Evolutionary conservation across 1,140 invertebrate genomes (phyloP).

Genomic region (Panagrolaimus sp.): DNA sequence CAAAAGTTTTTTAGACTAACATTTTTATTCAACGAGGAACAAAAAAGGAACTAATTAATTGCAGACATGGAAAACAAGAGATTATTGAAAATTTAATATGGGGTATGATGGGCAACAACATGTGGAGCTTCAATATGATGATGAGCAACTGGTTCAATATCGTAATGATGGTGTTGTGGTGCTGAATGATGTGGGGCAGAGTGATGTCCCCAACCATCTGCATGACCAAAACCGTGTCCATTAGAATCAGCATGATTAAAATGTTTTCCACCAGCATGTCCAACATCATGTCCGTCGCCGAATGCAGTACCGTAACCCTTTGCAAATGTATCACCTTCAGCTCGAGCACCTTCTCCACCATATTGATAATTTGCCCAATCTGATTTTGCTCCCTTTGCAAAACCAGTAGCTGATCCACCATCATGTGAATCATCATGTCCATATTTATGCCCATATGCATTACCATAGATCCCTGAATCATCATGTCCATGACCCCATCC

Average conservation of each 20-base stretch:
- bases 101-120: too few species aligned
- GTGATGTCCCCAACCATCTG: neutral
- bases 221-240: neutral
- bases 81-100: too few species aligned
- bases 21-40: too few species aligned
- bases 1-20: too few species aligned
- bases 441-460: neutral
- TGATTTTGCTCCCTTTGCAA: slow-evolving; percentile 1
- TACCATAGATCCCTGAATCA: neutral
- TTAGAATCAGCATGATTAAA: neutral
- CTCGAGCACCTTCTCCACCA: slow-evolving; percentile 5
- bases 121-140: too few species aligned
- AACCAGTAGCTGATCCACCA: neutral
- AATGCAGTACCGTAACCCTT: slow-evolving; percentile 14
- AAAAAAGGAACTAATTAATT: too few species aligned
- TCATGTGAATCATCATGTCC: slow-evolving; percentile 1
- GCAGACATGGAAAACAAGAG: too few species aligned
- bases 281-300: slow-evolving; percentile 6
- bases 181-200: too few species aligned
- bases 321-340: neutral
- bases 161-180: too few species aligned
- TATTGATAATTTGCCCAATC: slow-evolving; percentile 14
- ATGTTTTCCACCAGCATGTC: neutral
- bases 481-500: slow-evolving; percentile 5
- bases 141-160: too few species aligned